Conservation (phyloP, 2,888 invertebrate species). For the Meganola albula region DNA sequence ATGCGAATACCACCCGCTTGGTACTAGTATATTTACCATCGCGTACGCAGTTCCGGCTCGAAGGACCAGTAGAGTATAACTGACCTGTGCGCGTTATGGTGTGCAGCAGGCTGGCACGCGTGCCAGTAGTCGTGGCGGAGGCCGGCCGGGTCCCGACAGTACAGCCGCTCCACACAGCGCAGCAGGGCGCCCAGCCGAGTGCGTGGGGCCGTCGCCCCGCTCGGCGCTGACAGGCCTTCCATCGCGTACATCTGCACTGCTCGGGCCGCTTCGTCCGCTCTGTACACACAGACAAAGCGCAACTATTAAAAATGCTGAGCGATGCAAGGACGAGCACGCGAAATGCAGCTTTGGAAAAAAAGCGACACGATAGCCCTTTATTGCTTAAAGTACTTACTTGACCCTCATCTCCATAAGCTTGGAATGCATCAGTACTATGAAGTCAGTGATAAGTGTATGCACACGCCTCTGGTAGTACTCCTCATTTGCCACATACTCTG, state of each 20-base stretch:
- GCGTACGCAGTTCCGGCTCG: no score
- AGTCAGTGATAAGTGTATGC: conserved; percentile 92
- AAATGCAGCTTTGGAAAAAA: no score
- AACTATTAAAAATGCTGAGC: no score
- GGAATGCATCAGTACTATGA: conserved; percentile 94
- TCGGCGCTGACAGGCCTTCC: conserved; percentile 87
- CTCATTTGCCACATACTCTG: conserved; percentile 80
- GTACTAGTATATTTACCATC: no score
- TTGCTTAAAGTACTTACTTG: conserved; percentile 73
- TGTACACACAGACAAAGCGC: conserved; percentile 15
- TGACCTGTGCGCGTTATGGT: conserved; percentile 45
- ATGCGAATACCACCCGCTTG: no score
- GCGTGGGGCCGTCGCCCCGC: conserved; percentile 61
- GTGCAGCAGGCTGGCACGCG: conserved; percentile 67
- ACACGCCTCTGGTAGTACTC: conserved; percentile 90
- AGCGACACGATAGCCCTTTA: no score
- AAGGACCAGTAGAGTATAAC: no score
- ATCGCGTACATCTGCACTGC: conserved; percentile 85
- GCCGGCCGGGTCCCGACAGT: conserved; percentile 84
- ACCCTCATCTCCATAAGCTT: conserved; percentile 80
- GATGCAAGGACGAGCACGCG: no score
- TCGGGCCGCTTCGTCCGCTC: conserved; percentile 93
- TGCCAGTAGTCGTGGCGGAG: conserved; percentile 91
- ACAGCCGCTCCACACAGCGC: conserved; percentile 86
- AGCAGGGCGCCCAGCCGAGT: conserved; percentile 91